Percentiles rank a stretch among this genome's conserved stretches.
phyloP scores from a whole-genome alignment of 53 echinoderm and acorn worm genomes.

The Paracentrotus lividus region DNA sequence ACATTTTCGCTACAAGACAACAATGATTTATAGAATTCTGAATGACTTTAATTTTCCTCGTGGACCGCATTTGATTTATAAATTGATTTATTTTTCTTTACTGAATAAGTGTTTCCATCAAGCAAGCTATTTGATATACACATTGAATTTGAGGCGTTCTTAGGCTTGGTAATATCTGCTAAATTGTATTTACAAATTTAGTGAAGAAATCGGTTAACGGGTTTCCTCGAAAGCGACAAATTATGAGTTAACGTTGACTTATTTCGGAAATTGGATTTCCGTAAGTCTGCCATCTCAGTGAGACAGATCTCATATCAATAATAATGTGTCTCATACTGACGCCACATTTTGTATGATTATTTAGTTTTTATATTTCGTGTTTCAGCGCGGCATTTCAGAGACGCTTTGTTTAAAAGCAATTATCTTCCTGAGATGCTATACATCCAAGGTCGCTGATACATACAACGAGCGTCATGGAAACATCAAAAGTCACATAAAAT shows the following conservation, averaged over 20 bases:
- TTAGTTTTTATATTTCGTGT: background rate
- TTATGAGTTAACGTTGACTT: background rate
- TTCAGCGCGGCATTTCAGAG: background rate
- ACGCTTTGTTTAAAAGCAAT: no score
- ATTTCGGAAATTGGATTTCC: constrained; percentile 37
- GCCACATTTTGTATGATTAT: background rate
- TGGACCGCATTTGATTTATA: background rate
- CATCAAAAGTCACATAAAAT: no score
- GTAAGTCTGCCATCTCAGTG: background rate
- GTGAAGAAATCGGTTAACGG: background rate
- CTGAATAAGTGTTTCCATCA: background rate
- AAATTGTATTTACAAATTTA: background rate
- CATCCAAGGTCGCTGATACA: no score
- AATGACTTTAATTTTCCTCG: background rate
- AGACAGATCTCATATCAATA: constrained; percentile 11
- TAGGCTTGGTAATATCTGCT: no score
- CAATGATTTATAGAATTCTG: background rate
- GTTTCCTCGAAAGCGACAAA: constrained; percentile 29
- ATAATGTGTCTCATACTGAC: background rate
- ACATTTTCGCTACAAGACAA: background rate
- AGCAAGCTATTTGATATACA: background rate
- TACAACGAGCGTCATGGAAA: no score
- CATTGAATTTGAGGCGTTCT: background rate
- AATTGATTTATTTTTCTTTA: background rate
- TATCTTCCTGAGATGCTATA: no score